These are phyloP conservation scores for Cenopis cana DNA, from an alignment of 2,888 invertebrate genomes.

Conservation along the genomic window DNA sequence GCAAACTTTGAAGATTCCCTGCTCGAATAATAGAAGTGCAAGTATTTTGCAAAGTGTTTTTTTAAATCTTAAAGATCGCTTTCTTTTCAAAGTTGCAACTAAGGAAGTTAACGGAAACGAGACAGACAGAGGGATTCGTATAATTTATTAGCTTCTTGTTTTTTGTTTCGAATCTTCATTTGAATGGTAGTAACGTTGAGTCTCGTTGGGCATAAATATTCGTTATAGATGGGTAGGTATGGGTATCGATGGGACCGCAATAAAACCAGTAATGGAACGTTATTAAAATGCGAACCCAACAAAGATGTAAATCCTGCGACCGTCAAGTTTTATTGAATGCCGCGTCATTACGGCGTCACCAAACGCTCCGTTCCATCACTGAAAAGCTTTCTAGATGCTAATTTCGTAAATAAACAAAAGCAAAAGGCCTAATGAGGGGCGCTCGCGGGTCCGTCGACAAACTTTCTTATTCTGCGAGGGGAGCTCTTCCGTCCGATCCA, in stretches of 20 bases:
- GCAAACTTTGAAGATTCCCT: neutral
- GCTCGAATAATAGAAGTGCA: neutral
- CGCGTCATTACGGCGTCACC: slow-evolving; percentile 69
- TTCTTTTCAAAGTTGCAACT: slow-evolving; percentile 24
- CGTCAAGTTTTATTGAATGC: slow-evolving; percentile 64
- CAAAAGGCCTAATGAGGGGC: slow-evolving; percentile 78
- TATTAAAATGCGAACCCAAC: slow-evolving; percentile 55
- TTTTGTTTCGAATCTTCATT: slow-evolving; percentile 14
- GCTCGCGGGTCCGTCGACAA: slow-evolving; percentile 71
- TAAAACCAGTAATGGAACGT: slow-evolving; percentile 45
- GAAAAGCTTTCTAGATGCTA: slow-evolving; percentile 77
- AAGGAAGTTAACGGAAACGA: slow-evolving; percentile 23
- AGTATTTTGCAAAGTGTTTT: slow-evolving; percentile 18
- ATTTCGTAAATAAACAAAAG: slow-evolving; percentile 82
- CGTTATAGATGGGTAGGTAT: slow-evolving; percentile 9
- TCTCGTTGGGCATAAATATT: neutral
- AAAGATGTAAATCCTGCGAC: slow-evolving; percentile 56
- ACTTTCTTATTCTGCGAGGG: slow-evolving; percentile 78
- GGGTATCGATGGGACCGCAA: slow-evolving; percentile 25
- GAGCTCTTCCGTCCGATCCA: slow-evolving; percentile 79
- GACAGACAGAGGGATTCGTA: slow-evolving; percentile 24
- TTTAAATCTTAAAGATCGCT: slow-evolving; percentile 13
- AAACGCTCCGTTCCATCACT: slow-evolving; percentile 61
- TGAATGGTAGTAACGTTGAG: slow-evolving; percentile 1
- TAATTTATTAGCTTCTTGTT: slow-evolving; percentile 17